Percentiles rank a stretch among this genome's conserved stretches.
Evolutionary conservation across 2,888 invertebrate species (phyloP).

Genomic region (Agapostemon virescens): DNA sequence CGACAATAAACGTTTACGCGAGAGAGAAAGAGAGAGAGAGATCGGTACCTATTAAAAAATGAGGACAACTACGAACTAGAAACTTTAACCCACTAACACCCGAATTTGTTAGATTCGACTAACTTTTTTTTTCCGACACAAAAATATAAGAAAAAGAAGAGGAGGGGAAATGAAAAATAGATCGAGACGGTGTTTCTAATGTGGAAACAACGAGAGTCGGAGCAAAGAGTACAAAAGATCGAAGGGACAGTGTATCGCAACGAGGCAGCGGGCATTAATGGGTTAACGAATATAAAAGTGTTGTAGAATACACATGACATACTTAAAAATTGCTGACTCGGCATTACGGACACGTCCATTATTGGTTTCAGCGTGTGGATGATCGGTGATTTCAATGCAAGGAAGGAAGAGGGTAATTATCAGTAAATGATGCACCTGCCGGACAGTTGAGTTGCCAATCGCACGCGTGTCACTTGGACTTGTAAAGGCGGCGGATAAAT

Average conservation of each 20-base stretch:
- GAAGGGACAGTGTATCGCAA: background rate
- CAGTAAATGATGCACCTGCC: slow-evolving; percentile 75
- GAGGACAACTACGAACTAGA: background rate
- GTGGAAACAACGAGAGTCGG: background rate
- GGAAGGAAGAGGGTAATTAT: slow-evolving; percentile 47
- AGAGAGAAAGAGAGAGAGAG: background rate
- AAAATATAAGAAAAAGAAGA: background rate
- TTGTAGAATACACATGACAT: slow-evolving; percentile 39
- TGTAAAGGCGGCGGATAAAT: slow-evolving; percentile 68
- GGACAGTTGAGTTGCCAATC: slow-evolving; percentile 71
- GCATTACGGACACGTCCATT: slow-evolving; percentile 50
- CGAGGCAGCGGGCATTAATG: background rate
- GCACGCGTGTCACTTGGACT: slow-evolving; percentile 68
- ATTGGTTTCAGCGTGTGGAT: slow-evolving; percentile 47
- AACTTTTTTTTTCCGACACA: background rate
- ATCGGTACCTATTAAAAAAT: background rate
- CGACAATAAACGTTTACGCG: background rate
- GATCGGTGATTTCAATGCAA: slow-evolving; percentile 53
- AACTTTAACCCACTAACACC: slow-evolving; percentile 7
- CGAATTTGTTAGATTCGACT: background rate
- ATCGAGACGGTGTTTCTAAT: background rate
- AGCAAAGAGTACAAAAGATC: background rate
- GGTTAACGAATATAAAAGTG: background rate
- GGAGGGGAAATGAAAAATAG: too few species aligned
- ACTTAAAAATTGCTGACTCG: slow-evolving; percentile 51